Conservation (phyloP, 2,797 vertebrate genomes). For the Coregonus suidteri region DNA sequence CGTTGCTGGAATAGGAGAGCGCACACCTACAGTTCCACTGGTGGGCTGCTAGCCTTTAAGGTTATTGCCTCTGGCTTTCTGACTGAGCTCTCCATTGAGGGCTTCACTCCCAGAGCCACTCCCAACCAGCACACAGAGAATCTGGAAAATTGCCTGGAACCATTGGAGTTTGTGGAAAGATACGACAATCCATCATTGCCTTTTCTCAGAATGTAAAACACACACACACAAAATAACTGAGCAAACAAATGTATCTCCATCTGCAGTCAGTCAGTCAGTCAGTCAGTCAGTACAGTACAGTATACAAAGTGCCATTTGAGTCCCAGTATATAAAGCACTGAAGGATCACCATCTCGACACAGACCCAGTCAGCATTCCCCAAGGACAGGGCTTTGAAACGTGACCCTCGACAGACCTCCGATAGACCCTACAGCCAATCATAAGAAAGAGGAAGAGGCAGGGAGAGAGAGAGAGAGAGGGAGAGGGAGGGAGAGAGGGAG, state of each 20-base stretch:
- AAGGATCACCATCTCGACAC: conserved; percentile 19
- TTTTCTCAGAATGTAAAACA: conserved; percentile 4
- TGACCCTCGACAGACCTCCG: conserved; percentile 32
- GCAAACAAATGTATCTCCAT: background rate
- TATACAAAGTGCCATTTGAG: conserved; percentile 11
- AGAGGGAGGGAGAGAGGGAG: no score
- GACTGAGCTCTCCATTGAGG: conserved; percentile 43
- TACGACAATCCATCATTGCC: conserved; percentile 12
- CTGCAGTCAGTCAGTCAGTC: conserved; percentile 1
- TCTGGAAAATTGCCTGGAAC: conserved; percentile 35
- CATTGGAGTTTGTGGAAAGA: background rate
- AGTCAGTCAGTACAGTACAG: no score
- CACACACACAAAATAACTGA: background rate
- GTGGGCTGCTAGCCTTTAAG: conserved; percentile 46
- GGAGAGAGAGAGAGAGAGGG: conserved; percentile 25
- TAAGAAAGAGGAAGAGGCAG: conserved; percentile 25
- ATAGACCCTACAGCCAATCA: conserved; percentile 23
- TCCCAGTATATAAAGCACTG: conserved; percentile 25
- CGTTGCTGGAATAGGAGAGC: background rate
- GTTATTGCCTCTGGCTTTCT: conserved; percentile 46
- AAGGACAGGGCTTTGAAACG: conserved; percentile 36
- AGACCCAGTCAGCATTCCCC: conserved; percentile 23
- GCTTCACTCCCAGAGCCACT: conserved; percentile 5
- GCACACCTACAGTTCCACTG: conserved; percentile 37
- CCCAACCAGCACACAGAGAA: conserved; percentile 20